These are phyloP conservation scores for Sisor rabdophorus DNA, from an alignment of 2,113 vertebrate species.

Conservation along the genomic window DNA sequence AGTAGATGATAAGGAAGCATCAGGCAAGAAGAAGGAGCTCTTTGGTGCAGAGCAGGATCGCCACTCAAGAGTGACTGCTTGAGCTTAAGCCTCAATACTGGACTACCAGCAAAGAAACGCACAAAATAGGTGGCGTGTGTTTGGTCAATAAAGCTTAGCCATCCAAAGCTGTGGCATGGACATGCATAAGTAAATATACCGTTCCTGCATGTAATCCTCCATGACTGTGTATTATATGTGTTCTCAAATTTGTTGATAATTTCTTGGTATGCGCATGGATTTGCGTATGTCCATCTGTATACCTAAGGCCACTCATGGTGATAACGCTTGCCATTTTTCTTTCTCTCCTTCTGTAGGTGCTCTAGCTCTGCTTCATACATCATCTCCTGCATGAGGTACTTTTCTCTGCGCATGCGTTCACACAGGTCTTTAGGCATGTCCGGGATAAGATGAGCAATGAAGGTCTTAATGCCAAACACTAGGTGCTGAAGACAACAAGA, in stretches of 20 bases:
- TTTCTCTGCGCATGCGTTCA: slow-evolving; percentile 93
- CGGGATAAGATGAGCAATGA: slow-evolving; percentile 96
- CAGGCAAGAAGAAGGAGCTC: slow-evolving; percentile 50
- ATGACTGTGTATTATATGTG: slow-evolving; percentile 12
- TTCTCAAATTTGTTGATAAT: not conserved
- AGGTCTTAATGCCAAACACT: slow-evolving; percentile 93
- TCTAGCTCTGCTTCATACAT: slow-evolving; percentile 96
- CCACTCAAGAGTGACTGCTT: slow-evolving; percentile 5
- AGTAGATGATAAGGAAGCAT: slow-evolving; percentile 11
- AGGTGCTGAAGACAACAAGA: slow-evolving; percentile 78
- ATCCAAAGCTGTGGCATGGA: slow-evolving; percentile 42
- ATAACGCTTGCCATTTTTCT: slow-evolving; percentile 89
- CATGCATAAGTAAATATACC: slow-evolving; percentile 47
- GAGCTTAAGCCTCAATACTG: slow-evolving; percentile 4
- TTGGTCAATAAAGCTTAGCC: slow-evolving; percentile 52
- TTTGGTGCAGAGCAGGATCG: slow-evolving; percentile 59
- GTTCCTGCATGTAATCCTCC: slow-evolving; percentile 7
- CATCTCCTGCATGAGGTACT: slow-evolving; percentile 98
- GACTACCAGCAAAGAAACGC: slow-evolving; percentile 27
- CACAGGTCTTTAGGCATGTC: slow-evolving; percentile 94
- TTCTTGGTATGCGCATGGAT: slow-evolving; percentile 14
- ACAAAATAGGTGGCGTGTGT: slow-evolving; percentile 36
- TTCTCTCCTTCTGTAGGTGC: slow-evolving; percentile 89
- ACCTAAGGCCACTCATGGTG: slow-evolving; percentile 98
- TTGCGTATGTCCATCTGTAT: slow-evolving; percentile 18